Percentiles rank a stretch among this genome's conserved stretches.
These are phyloP conservation scores for Stegodyphus mimosarum DNA, from an alignment of 1,140 invertebrate species.

Conservation along the genomic window DNA sequence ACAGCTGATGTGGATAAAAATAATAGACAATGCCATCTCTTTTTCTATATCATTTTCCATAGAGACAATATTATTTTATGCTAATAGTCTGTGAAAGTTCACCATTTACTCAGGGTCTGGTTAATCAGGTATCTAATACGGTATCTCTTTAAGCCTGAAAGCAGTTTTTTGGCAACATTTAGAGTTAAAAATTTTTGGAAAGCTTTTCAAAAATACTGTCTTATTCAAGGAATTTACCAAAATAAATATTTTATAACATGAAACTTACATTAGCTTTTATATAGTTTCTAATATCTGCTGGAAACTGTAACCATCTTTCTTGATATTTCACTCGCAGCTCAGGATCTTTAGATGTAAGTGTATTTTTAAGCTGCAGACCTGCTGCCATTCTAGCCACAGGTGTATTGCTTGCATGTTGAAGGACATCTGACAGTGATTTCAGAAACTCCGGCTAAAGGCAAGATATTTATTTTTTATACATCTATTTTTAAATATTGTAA, in stretches of 20 bases:
- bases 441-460: constrained; percentile 78
- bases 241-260: background rate
- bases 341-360: constrained; percentile 95
- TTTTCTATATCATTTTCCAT: no score
- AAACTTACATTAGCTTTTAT: constrained; percentile 95
- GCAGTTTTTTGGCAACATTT: no score
- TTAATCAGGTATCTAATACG: no score
- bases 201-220: background rate
- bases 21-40: no score
- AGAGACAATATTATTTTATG: no score
- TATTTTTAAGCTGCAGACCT: constrained; percentile 98
- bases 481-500: background rate
- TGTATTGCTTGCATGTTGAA: constrained; percentile 88
- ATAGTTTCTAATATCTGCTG: constrained; percentile 84
- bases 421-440: constrained; percentile 91
- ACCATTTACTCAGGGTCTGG: no score
- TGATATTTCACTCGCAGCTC: constrained; percentile 85
- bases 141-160: no score
- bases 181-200: no score
- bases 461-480: background rate
- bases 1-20: no score
- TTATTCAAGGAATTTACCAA: background rate
- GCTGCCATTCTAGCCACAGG: constrained; percentile 96
- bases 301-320: constrained; percentile 90
- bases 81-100: no score